Conservation (phyloP, 2,888 invertebrate genomes). For the Acleris emargana region DNA sequence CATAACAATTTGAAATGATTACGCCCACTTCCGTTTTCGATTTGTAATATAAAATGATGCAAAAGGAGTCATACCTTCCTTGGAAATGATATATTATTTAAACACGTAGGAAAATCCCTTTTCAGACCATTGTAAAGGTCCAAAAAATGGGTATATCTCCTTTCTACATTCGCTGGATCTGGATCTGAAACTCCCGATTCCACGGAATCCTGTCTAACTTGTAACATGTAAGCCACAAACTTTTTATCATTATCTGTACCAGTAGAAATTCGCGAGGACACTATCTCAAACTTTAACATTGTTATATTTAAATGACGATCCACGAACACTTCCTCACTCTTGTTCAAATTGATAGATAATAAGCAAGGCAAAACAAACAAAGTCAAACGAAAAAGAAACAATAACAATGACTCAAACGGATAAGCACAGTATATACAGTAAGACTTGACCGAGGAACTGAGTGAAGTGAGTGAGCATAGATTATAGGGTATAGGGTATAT, state of each 20-base stretch:
- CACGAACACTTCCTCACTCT: constrained; percentile 4
- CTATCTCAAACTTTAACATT: constrained; percentile 86
- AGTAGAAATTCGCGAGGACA: constrained; percentile 86
- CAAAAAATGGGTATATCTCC: constrained; percentile 89
- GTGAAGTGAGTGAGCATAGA: too few relatives aligned
- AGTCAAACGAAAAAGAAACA: constrained; percentile 6
- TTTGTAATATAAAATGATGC: constrained; percentile 10
- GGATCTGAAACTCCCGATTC: constrained; percentile 71
- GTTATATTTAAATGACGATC: background rate
- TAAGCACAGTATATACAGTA: background rate
- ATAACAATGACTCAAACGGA: too few relatives aligned
- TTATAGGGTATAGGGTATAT: too few relatives aligned
- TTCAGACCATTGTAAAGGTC: constrained; percentile 85
- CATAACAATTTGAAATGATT: background rate
- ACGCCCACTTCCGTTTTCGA: constrained; percentile 28
- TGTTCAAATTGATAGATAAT: constrained; percentile 13
- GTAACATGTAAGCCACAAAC: constrained; percentile 87
- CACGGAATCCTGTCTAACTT: constrained; percentile 84
- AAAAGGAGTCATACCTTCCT: constrained; percentile 81
- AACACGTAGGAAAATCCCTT: constrained; percentile 81
- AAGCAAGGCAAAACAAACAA: background rate
- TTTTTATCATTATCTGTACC: constrained; percentile 86
- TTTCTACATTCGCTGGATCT: constrained; percentile 86
- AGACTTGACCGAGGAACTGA: too few relatives aligned
- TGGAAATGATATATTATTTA: constrained; percentile 85